These are phyloP conservation scores for Phytoseiulus persimilis DNA, from an alignment of 2,888 invertebrate genomes.

Conservation along the genomic window DNA sequence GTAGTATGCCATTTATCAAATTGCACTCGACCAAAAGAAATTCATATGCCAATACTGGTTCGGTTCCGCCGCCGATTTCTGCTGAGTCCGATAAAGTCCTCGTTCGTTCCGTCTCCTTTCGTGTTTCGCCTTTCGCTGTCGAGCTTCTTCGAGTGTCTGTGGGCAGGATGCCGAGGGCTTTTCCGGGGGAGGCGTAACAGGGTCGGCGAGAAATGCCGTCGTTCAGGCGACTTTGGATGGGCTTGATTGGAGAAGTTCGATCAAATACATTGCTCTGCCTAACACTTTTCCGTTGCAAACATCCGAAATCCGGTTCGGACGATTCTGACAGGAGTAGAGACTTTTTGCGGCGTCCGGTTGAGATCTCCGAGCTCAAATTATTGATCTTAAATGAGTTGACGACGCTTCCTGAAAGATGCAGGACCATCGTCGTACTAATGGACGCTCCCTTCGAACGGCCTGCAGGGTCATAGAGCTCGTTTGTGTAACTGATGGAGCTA, in stretches of 20 bases:
- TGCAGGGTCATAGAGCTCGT: neutral
- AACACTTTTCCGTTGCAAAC: neutral
- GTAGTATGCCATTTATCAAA: neutral
- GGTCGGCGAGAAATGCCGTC: too few species aligned
- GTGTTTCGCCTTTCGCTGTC: neutral
- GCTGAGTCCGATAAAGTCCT: neutral
- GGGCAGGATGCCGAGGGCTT: neutral
- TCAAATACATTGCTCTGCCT: neutral
- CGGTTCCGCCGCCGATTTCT: neutral
- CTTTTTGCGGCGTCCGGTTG: too few species aligned
- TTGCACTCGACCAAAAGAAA: neutral
- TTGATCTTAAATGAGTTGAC: neutral
- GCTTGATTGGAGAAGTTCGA: neutral
- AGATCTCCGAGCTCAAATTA: neutral
- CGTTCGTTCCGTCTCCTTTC: neutral
- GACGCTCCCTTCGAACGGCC: neutral
- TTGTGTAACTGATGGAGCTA: neutral
- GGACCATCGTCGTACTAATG: neutral
- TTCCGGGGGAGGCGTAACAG: too few species aligned
- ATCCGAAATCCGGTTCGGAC: neutral
- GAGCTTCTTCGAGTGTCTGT: neutral
- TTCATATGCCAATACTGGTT: conserved; percentile 5
- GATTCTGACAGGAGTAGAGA: neutral
- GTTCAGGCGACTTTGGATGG: neutral
- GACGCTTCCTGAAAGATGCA: neutral